Base-by-base conservation (phyloP, 2,113 vertebrate genomes). In the Ranitomeya imitator region DNA sequence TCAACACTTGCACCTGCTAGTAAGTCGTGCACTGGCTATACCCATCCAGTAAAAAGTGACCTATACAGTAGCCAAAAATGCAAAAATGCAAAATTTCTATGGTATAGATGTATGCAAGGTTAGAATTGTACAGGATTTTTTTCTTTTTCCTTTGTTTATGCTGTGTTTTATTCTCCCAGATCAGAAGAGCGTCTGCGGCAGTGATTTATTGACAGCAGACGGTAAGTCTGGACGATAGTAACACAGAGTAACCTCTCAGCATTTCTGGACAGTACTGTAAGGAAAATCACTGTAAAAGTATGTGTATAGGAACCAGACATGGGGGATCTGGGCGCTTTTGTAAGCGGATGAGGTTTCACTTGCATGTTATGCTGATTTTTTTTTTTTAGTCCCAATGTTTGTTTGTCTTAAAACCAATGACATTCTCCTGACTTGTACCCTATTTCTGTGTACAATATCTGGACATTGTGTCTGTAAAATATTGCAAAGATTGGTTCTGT, bases 381-480 rank as follows among this genome's bases (percentile, higher is more conserved):
- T 83, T 55, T 82, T 19, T 57, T 76, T 11, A 16, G 16, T 19
- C 79, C 57, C 55, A 80, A 60, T 31, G 52, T 59, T 71, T 81
- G 71, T 88, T 69, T 79, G 85, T 74, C 82, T 23, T 23, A 78
- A 73, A 82, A 63, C 81, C 52, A 82, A 82, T 77, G 52, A 54
- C 60, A 45, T 78, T 84, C 71, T 65, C 45, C 87, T 78, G 74
- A 84, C 26, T 11, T 88, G 69, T 83, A 78, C 81, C 55, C n/a
- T 26, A n/a, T 84, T 88, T 88, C 87, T 84, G 23, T 88, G 87
- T 88, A 88, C 57, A 79, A 55, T 88, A 79, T 88, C 87, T 67
- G 87, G 83, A 88, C 87, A 84, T 61, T 55, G 81, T 67, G 87
- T 88, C 87, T 88, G 87, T 61, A 69, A 73, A 88, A 65, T 77